Percentiles rank a stretch among this genome's conserved stretches.
Evolutionary conservation across 2,113 vertebrate species (phyloP).

Genomic region (Podarcis cretensis): DNA sequence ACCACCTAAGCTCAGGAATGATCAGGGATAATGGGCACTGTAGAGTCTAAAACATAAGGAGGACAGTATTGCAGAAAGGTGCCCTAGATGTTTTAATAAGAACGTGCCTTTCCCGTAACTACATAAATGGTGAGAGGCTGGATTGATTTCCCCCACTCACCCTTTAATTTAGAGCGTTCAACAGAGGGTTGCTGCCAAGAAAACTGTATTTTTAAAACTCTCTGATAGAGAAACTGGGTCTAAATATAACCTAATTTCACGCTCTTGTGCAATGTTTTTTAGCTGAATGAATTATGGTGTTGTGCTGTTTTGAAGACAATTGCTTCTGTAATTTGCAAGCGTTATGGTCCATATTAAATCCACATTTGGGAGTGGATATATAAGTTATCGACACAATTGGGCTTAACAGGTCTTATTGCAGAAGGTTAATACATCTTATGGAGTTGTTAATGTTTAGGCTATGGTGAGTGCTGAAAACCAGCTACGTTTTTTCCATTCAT

Average conservation of each 20-base stretch:
- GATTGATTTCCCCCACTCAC: background rate
- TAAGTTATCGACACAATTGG: slow-evolving; percentile 19
- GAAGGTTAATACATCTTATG: slow-evolving; percentile 6
- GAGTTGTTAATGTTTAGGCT: background rate
- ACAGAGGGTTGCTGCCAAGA: slow-evolving; percentile 4
- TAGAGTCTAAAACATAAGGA: too few species aligned
- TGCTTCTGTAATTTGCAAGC: slow-evolving; percentile 20
- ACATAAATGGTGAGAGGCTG: background rate
- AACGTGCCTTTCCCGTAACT: background rate
- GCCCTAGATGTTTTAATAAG: background rate
- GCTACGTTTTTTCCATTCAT: background rate
- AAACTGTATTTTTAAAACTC: slow-evolving; percentile 26
- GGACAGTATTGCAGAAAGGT: too few species aligned
- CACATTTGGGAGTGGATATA: background rate
- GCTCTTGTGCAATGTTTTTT: background rate
- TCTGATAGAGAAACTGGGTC: background rate
- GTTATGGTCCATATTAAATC: slow-evolving; percentile 7
- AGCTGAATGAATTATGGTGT: slow-evolving; percentile 1
- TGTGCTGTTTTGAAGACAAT: slow-evolving; percentile 11
- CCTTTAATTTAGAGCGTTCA: background rate
- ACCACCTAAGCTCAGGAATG: too few species aligned
- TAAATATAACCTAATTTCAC: slow-evolving; percentile 31
- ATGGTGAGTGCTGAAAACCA: background rate
- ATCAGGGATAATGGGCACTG: too few species aligned
- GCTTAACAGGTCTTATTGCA: background rate